A percentile compares a stretch with the other conserved stretches of the same genome.
phyloP scores from a whole-genome alignment of 2,113 vertebrate species.

The Dipodomys spectabilis region DNA sequence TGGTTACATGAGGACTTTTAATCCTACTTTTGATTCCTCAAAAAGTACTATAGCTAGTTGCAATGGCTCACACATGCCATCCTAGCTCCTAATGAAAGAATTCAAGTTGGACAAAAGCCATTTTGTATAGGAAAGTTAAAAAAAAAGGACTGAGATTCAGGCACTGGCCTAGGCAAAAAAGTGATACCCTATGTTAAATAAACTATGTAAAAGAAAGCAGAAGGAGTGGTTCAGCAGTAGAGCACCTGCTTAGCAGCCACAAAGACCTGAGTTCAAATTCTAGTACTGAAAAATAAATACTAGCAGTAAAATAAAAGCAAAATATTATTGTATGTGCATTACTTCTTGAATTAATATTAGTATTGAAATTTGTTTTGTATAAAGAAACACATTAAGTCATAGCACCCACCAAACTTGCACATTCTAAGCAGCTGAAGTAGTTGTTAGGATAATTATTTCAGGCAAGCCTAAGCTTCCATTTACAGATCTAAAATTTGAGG shows the following conservation, averaged over 20 bases:
- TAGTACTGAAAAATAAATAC: too few species aligned
- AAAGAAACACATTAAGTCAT: slow-evolving; percentile 52
- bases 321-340: slow-evolving; percentile 24
- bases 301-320: slow-evolving; percentile 38
- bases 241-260: too few species aligned
- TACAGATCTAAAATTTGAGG: neutral
- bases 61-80: too few species aligned
- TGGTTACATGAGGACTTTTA: neutral
- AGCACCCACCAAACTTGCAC: slow-evolving; percentile 23
- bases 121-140: too few species aligned
- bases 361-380: slow-evolving; percentile 9
- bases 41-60: neutral
- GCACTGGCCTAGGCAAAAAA: too few species aligned
- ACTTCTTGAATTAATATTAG: slow-evolving; percentile 38
- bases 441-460: slow-evolving; percentile 43
- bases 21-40: slow-evolving; percentile 30
- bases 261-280: too few species aligned
- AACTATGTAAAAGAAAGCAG: too few species aligned
- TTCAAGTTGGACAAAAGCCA: too few species aligned
- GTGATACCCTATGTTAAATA: too few species aligned
- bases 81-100: too few species aligned
- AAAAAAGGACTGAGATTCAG: too few species aligned
- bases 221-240: too few species aligned
- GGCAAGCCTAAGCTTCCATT: slow-evolving; percentile 1
- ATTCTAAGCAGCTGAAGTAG: neutral